Conservation (phyloP, 1,140 invertebrate species). For the Musca vetustissima region DNA sequence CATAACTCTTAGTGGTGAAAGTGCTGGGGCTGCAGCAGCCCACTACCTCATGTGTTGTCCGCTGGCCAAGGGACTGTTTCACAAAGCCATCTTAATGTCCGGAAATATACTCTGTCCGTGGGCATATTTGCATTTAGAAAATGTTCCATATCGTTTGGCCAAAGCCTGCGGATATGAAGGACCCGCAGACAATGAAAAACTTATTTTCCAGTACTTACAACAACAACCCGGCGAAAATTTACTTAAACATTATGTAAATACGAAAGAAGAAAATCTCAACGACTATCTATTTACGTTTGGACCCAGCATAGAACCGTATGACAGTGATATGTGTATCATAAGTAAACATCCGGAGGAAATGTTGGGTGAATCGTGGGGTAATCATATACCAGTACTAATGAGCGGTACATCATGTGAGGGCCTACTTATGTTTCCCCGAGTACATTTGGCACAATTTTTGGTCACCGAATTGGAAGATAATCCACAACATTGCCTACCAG, state of each 20-base stretch:
- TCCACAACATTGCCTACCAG: conserved; percentile 41
- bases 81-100: conserved; percentile 59
- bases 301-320: conserved; percentile 47
- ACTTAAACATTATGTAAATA: conserved; percentile 40
- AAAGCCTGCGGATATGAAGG: conserved; percentile 33
- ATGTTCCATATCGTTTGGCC: conserved; percentile 40
- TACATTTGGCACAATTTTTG: conserved; percentile 37
- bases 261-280: conserved; percentile 38
- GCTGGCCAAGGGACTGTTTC: conserved; percentile 55
- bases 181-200: conserved; percentile 28
- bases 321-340: conserved; percentile 36
- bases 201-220: conserved; percentile 40
- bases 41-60: conserved; percentile 60
- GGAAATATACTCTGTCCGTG: conserved; percentile 58
- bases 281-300: conserved; percentile 46
- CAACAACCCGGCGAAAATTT: conserved; percentile 34
- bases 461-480: conserved; percentile 36
- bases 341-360: conserved; percentile 34
- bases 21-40: conserved; percentile 54
- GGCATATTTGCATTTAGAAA: conserved; percentile 43
- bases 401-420: conserved; percentile 55
- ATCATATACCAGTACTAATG: conserved; percentile 57
- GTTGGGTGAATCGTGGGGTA: conserved; percentile 44
- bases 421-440: conserved; percentile 39
- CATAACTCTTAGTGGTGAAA: conserved; percentile 51